phyloP scores from a whole-genome alignment of 2,113 vertebrate genomes.

The Mobula birostris region DNA sequence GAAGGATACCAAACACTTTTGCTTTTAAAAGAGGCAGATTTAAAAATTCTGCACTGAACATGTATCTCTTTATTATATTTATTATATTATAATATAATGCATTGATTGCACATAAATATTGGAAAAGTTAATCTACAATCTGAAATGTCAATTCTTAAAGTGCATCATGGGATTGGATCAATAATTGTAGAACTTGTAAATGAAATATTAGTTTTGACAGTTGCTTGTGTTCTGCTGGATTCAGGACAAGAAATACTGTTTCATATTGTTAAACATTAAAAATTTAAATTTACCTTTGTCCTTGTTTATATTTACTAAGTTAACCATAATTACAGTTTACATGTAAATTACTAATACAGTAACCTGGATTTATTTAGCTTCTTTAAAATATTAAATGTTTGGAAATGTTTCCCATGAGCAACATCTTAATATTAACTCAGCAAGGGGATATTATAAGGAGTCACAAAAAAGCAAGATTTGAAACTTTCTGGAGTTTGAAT shows the following conservation, averaged over 20 bases:
- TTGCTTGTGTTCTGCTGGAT: conserved; percentile 28
- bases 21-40: not conserved
- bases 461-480: not conserved
- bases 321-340: not conserved
- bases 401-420: not conserved
- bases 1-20: not conserved
- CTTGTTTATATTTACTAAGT: not conserved
- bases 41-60: not conserved
- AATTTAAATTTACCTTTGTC: not conserved
- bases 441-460: not conserved
- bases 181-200: not conserved
- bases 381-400: not conserved
- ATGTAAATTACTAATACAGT: not conserved
- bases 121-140: not conserved
- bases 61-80: not conserved
- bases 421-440: not conserved
- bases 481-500: not conserved
- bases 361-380: not conserved
- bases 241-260: conserved; percentile 21
- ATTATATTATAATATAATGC: not conserved
- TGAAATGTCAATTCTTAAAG: not conserved
- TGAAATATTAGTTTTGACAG: not conserved
- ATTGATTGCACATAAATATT: not conserved
- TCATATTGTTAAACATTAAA: conserved; percentile 23
- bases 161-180: not conserved